A percentile compares a stretch with the other conserved stretches of the same genome.
Evolutionary conservation across 2,113 vertebrate genomes (phyloP).

Genomic region (Charina bottae): DNA sequence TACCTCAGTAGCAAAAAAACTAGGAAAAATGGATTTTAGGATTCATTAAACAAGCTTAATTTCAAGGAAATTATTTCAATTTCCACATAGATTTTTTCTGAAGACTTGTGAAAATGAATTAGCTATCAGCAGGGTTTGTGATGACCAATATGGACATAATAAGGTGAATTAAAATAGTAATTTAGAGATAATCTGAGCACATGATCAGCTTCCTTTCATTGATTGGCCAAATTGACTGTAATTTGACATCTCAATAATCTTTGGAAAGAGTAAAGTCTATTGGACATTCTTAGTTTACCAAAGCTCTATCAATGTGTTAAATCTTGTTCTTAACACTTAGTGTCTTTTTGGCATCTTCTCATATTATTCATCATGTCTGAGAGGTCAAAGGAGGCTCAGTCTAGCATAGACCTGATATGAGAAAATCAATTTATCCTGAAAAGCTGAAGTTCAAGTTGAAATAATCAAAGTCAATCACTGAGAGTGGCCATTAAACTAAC

Average conservation of each 20-base stretch:
- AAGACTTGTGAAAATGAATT: background rate
- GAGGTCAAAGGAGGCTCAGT: constrained; percentile 26
- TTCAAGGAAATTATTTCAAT: background rate
- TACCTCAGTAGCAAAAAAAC: background rate
- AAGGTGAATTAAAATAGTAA: background rate
- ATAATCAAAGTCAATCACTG: constrained; percentile 16
- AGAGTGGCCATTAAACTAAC: constrained; percentile 1
- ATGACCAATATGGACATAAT: constrained; percentile 6
- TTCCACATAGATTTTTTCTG: background rate
- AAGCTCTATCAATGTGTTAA: constrained; percentile 12
- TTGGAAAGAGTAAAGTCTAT: constrained; percentile 16
- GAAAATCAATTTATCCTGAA: constrained; percentile 44
- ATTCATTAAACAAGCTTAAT: constrained; percentile 10
- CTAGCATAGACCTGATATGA: constrained; percentile 19
- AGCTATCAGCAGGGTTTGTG: constrained; percentile 19
- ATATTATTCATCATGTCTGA: constrained; percentile 23
- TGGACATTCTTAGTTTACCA: background rate
- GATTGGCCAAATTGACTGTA: constrained; percentile 18
- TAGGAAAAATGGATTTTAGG: constrained; percentile 9
- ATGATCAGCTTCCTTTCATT: background rate
- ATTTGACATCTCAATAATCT: constrained; percentile 40
- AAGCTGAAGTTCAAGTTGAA: constrained; percentile 9
- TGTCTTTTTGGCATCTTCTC: constrained; percentile 40
- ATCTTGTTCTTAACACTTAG: constrained; percentile 24
- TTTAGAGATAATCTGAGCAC: background rate